phyloP scores from a whole-genome alignment of 2,888 invertebrate genomes.

The Cephalotes varians region DNA sequence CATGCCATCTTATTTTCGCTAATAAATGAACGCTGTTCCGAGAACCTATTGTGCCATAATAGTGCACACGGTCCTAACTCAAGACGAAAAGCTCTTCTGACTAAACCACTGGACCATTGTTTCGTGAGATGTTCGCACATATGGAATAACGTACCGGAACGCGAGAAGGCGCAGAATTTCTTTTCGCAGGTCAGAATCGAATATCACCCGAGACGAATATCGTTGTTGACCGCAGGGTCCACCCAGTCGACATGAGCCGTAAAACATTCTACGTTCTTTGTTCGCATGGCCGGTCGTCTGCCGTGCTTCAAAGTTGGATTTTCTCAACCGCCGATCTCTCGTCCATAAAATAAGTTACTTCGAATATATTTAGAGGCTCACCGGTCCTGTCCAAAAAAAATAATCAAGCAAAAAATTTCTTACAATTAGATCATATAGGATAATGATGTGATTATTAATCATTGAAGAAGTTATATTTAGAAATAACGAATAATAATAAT shows the following conservation, averaged over 20 bases:
- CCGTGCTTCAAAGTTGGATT: constrained; percentile 13
- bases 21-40: constrained; percentile 73
- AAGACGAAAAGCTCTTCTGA: constrained; percentile 64
- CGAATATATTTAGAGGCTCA: constrained; percentile 2
- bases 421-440: neutral
- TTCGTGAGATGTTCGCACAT: constrained; percentile 78
- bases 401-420: neutral
- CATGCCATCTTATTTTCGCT: constrained; percentile 70
- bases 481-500: too few species aligned
- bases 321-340: constrained; percentile 15
- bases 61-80: constrained; percentile 63
- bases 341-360: constrained; percentile 6
- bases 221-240: constrained; percentile 35
- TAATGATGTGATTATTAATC: neutral
- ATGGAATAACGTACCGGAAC: constrained; percentile 71
- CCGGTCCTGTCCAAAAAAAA: neutral
- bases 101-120: constrained; percentile 77
- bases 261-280: constrained; percentile 42
- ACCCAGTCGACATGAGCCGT: constrained; percentile 19
- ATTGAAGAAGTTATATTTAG: neutral
- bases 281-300: constrained; percentile 36
- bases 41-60: constrained; percentile 70
- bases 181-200: constrained; percentile 41
- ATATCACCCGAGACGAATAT: constrained; percentile 59
- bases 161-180: constrained; percentile 57